phyloP scores from a whole-genome alignment of 2,113 vertebrate species.

The Glaucidium brasilianum region DNA sequence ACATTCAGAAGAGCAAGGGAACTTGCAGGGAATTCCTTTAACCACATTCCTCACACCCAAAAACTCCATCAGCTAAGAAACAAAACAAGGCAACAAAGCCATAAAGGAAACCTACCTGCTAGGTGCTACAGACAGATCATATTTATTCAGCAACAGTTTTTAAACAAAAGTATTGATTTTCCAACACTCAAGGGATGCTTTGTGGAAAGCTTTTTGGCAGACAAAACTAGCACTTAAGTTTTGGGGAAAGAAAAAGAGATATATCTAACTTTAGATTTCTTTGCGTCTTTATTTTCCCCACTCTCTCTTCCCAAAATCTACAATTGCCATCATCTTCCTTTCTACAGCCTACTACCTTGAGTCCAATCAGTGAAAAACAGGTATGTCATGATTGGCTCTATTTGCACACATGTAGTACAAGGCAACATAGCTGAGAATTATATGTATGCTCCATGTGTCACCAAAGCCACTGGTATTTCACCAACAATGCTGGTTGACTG shows the following conservation, averaged over 20 bases:
- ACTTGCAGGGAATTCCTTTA: background rate
- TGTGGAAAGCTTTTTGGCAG: background rate
- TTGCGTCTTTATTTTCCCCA: background rate
- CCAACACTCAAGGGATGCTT: constrained; percentile 4
- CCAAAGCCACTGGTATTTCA: background rate
- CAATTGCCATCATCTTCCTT: background rate
- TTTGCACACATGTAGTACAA: background rate
- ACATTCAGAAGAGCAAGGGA: background rate
- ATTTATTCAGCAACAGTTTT: constrained; percentile 46
- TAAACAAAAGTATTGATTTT: constrained; percentile 49
- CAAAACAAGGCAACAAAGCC: background rate
- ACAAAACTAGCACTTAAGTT: constrained; percentile 46
- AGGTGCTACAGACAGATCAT: background rate
- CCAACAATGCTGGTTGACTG: background rate
- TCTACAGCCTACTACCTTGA: background rate
- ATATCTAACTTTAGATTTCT: background rate
- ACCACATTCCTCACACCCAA: background rate
- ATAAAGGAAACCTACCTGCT: background rate
- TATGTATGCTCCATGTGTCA: background rate
- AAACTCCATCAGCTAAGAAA: background rate
- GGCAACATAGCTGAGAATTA: background rate
- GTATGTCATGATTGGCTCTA: background rate
- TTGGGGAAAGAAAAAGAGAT: background rate
- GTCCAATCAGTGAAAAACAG: background rate
- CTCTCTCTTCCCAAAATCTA: background rate